Evolutionary conservation across 2,888 invertebrate genomes (phyloP).

Genomic region (Priocnemis perturbator): DNA sequence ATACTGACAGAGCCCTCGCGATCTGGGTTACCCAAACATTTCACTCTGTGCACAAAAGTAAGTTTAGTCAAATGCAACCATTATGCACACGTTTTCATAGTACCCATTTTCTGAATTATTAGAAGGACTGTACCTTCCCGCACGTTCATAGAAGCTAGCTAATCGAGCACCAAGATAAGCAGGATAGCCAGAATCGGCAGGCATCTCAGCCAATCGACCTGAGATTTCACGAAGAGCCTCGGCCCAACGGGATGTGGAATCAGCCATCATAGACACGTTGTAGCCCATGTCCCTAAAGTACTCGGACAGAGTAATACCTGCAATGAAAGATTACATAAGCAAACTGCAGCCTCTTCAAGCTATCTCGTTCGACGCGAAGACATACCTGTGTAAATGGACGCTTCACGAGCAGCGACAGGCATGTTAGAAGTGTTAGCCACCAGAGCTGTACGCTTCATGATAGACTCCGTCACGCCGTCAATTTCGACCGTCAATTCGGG

Average conservation of each 20-base stretch:
- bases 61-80: neutral
- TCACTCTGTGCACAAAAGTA: constrained; percentile 80
- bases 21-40: constrained; percentile 97
- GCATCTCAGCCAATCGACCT: constrained; percentile 99
- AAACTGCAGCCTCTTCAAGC: neutral
- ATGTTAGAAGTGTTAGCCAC: constrained; percentile 99
- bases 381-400: constrained; percentile 97
- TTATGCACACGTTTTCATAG: neutral
- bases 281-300: constrained; percentile 99
- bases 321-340: neutral
- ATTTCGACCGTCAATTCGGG: constrained; percentile 98
- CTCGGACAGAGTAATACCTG: constrained; percentile 98
- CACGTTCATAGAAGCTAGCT: constrained; percentile 99
- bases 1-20: constrained; percentile 99
- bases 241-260: constrained; percentile 99
- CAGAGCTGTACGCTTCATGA: constrained; percentile 99
- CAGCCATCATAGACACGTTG: constrained; percentile 99
- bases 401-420: constrained; percentile 99
- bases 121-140: constrained; percentile 81
- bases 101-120: neutral
- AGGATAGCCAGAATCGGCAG: constrained; percentile 98
- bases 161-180: constrained; percentile 98
- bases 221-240: constrained; percentile 99
- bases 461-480: constrained; percentile 96
- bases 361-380: neutral